Percentiles rank a stretch among this genome's conserved stretches.
phyloP scores from a whole-genome alignment of 1,140 invertebrate species.

The Hermatobates lingyangjiaoensis region DNA sequence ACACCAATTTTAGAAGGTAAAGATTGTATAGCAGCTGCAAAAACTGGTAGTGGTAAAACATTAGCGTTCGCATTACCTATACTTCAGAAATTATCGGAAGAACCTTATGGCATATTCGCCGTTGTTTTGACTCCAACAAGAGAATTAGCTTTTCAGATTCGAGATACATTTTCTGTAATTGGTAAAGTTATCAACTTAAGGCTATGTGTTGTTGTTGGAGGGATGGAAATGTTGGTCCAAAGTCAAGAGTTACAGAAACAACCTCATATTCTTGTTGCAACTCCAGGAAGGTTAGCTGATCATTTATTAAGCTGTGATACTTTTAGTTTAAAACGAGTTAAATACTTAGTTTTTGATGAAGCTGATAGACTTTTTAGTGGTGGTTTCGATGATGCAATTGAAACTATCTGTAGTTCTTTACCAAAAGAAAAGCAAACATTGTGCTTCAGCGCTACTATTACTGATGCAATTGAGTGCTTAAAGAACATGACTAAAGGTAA shows the following conservation, averaged over 20 bases:
- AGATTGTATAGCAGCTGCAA: slow-evolving; percentile 87
- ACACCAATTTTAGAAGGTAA: slow-evolving; percentile 57
- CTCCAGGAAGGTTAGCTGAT: slow-evolving; percentile 65
- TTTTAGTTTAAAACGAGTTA: slow-evolving; percentile 58
- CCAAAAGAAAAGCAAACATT: slow-evolving; percentile 67
- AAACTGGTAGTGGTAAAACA: slow-evolving; percentile 96
- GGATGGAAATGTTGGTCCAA: slow-evolving; percentile 83
- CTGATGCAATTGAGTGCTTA: slow-evolving; percentile 56
- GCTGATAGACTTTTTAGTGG: slow-evolving; percentile 73
- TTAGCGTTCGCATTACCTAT: slow-evolving; percentile 92
- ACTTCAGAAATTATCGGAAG: slow-evolving; percentile 72
- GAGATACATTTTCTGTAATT: slow-evolving; percentile 77
- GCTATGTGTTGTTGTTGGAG: slow-evolving; percentile 70
- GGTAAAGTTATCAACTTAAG: slow-evolving; percentile 69
- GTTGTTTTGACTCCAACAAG: slow-evolving; percentile 89
- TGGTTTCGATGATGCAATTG: slow-evolving; percentile 58
- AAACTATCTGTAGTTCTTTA: slow-evolving; percentile 61
- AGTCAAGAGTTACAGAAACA: slow-evolving; percentile 63
- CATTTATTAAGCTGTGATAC: slow-evolving; percentile 69
- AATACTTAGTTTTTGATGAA: slow-evolving; percentile 82
- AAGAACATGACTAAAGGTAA: slow-evolving; percentile 23
- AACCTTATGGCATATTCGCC: slow-evolving; percentile 87
- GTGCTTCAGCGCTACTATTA: slow-evolving; percentile 92
- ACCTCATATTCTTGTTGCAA: slow-evolving; percentile 87
- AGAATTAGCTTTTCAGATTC: slow-evolving; percentile 83